Evolutionary conservation across 2,113 vertebrate genomes (phyloP), one percentile per base, ranked within the genome.

Genomic region (Odontesthes bonariensis): DNA sequence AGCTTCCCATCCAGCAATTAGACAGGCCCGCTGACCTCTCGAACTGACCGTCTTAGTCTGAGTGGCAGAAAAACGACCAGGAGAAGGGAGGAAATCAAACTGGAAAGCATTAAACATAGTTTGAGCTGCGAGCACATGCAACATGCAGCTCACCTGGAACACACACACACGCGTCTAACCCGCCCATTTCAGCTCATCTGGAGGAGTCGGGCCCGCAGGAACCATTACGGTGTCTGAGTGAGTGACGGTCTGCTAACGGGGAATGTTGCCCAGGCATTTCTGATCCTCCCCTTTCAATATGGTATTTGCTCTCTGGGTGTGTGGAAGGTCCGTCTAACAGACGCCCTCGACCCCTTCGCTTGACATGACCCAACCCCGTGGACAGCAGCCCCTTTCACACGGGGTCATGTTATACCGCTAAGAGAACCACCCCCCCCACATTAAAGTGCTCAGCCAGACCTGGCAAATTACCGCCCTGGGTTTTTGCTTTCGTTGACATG

Each of bases 261-360:
- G 40, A 67, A 33, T 20, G 19, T 53, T 38, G 61, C 70, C 17
- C 2, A 40, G 74, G 81, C 38, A 81, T 76, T 83, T 59, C 44
- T 72, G 75, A 67, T 35, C 64, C 69, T 75, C 84, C 75, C 78
- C 80, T 79, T 78, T 77, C 74, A 89, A 88, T 79, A 78, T 66
- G 40, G 63, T 69, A 72, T 85, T 84, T 84, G 22, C 55, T 61
- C 17, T 60, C 42, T 73, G 59, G 55, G 65, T 75, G 55, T 60
- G 40, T 65, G 46, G 65, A 54, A 51, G 44, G 42, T 14, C 19
- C 33, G 8, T 61, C 69, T 65, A 47, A 71, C 56, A 31, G 38
- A 23, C n/a, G 40, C 33, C 52, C 23, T 57, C 17, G 6, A 62
- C 46, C 63, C 13, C 38, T 20, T 65, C 58, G 33, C 57, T 52